Base-by-base conservation (phyloP, 2,797 vertebrate genomes). In the Poecilia gillii region DNA sequence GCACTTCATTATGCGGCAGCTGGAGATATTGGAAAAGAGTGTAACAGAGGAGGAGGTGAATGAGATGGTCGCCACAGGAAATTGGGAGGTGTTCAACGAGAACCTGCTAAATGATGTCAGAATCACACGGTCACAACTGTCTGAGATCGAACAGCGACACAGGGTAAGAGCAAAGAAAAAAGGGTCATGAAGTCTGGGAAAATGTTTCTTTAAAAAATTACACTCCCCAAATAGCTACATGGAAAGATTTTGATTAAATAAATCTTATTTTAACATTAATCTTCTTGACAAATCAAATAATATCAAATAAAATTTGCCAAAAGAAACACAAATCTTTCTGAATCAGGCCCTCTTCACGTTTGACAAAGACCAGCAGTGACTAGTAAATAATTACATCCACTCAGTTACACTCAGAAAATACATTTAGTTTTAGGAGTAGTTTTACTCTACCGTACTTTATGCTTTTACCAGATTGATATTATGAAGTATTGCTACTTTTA, bases 81-180 rank as follows among this genome's bases (percentile, higher is more conserved):
- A 98, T 84, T 99, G 98, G 98, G 97, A 99, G 81, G 94, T 99
- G 78, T 99, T 99, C 93, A 99, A 98, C 47, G 97, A 98, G 91
- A 99, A 98, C 84, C 87, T 99, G 9, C 94, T 99, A 45, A 96
- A 97, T 41, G 98, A 99, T 83, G 96, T 90, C 46, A 97, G 85
- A 82, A 98, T 99, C 83, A 99, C 98, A 1, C 97, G 97, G 80
- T 91, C 95, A 9, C 97, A 99, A 78, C 94, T 99, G 36, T 97
- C 97, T 0, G 97, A 99, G 92, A 99, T 99, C 25, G 98, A 99
- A 82, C 97, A 98, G 91, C 96, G 97, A 82, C 98, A 99, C 81
- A 96, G 94, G 93, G 94, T 94, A 62, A 87, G 79, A 23, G 6
- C 0, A 43, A 9, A 6, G 33, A 31, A 74, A 68, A 66, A 46